Evolutionary conservation across 2,888 invertebrate species (phyloP), one percentile per base, ranked within the genome.

Genomic region (Xiphydria camelus): DNA sequence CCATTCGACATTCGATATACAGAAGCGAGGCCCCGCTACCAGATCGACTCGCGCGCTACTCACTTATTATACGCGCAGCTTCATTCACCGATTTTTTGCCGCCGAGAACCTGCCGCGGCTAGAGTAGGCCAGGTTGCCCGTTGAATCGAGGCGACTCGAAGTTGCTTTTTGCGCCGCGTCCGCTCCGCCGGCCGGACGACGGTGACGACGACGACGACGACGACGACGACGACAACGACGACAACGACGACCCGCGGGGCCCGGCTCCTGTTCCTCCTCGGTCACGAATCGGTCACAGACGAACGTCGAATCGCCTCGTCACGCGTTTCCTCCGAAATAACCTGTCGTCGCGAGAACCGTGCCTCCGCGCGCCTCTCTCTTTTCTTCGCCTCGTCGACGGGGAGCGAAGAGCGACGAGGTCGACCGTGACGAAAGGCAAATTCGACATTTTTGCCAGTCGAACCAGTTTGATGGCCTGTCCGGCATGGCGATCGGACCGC

Each of bases 1-100:
- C n/a, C n/a, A n/a, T n/a, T n/a, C n/a, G n/a, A n/a, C n/a, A n/a
- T n/a, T n/a, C n/a, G n/a, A n/a, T n/a, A n/a, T n/a, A n/a, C n/a
- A n/a, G n/a, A n/a, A n/a, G n/a, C n/a, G n/a, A n/a, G n/a, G n/a
- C n/a, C n/a, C n/a, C n/a, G n/a, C n/a, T n/a, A n/a, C n/a, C n/a
- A n/a, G n/a, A n/a, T n/a, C n/a, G n/a, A n/a, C n/a, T n/a, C n/a
- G n/a, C n/a, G n/a, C n/a, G n/a, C n/a, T n/a, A n/a, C n/a, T n/a
- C n/a, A n/a, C n/a, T n/a, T n/a, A n/a, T n/a, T n/a, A n/a, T n/a
- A n/a, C n/a, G n/a, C n/a, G n/a, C n/a, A n/a, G n/a, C n/a, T 68
- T 68, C 70, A 70, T 70, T 70, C 69, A 68, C 65, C 60, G 61
- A 60, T 68, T 68, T 70, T 69, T 68, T 64, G 51, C 49, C 41